Conservation (phyloP, 37 sponge, comb jelly and placozoan species). For the Crambe crambe region DNA sequence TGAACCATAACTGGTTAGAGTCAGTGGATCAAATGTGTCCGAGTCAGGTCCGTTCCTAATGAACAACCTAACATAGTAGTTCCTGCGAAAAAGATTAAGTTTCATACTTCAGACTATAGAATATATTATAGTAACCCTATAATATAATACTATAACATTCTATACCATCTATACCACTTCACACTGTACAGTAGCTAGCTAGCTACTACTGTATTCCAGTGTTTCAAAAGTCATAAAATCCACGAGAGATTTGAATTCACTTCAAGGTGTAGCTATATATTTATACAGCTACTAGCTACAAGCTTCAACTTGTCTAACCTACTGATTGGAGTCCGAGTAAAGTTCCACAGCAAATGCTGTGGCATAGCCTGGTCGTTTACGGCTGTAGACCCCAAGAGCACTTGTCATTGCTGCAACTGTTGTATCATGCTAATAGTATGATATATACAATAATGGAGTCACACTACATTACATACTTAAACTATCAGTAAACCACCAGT, state of each 20-base stretch:
- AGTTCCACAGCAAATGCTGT: slow-evolving; percentile 7
- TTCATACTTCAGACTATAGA: neutral
- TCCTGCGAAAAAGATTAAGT: neutral
- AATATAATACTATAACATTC: neutral
- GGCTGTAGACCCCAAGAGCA: neutral
- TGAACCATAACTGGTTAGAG: neutral
- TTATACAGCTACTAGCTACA: neutral
- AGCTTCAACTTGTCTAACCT: neutral
- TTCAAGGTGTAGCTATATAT: neutral
- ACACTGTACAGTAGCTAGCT: too few relatives aligned
- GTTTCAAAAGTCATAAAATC: too few relatives aligned
- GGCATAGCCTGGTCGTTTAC: neutral
- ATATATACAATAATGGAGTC: too few relatives aligned
- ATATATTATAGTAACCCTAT: neutral
- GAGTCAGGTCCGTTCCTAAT: neutral
- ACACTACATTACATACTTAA: too few relatives aligned
- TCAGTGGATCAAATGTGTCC: neutral
- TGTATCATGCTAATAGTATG: slow-evolving; percentile 4
- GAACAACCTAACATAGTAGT: neutral
- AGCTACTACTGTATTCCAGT: too few relatives aligned
- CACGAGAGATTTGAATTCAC: neutral
- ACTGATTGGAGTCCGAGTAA: slow-evolving; percentile 1
- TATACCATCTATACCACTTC: too few relatives aligned
- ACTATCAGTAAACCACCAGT: too few relatives aligned
- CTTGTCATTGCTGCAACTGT: slow-evolving; percentile 1